Evolutionary conservation across 2,797 vertebrate genomes (phyloP), one percentile per base, ranked within the genome.

Genomic region (Protonibea diacanthus): DNA sequence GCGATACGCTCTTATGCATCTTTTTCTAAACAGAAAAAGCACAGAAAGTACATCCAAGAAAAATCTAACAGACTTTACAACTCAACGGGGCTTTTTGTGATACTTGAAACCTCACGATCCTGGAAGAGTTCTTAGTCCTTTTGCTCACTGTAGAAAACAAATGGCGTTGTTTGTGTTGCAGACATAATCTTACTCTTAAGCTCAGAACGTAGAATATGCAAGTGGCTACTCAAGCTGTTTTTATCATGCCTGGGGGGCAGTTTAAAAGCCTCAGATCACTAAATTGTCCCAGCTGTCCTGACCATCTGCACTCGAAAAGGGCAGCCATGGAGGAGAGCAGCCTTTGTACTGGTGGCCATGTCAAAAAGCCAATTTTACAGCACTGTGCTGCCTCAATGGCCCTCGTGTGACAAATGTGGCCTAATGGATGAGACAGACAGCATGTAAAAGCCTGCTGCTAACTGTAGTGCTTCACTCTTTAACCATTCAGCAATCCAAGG

Each of bases 271-370:
- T 94, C 87, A 93, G 92, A 93, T 95, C 94, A 90, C 94, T 95
- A 94, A 95, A 95, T 93, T 95, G 93, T 94, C 94, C 95, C 95
- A 96, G 95, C 95, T 96, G 95, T 94, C 94, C 93, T 93, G 93
- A 91, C 95, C 95, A 96, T 96, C 95, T 96, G 95, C 92, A 95
- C 93, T 87, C 80, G 75, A 91, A 95, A 94, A 89, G 91, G 81
- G 83, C 78, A 87, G 85, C 80, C 83, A 78, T 61, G 73, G 84
- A 86, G 88, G 78, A 91, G 82, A 82, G 84, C 71, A 59, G 89
- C 93, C 93, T 95, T 96, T 95, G 94, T 95, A 89, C 94, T 94
- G 94, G 93, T 95, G 93, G 93, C 90, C 92, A 89, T 90, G 91
- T 94, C 93, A 94, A 94, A 95, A 94, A 95, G 93, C 88, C 85